Evolutionary conservation across 1,140 invertebrate species (phyloP).

Genomic region (Agraylea sexmaculata): DNA sequence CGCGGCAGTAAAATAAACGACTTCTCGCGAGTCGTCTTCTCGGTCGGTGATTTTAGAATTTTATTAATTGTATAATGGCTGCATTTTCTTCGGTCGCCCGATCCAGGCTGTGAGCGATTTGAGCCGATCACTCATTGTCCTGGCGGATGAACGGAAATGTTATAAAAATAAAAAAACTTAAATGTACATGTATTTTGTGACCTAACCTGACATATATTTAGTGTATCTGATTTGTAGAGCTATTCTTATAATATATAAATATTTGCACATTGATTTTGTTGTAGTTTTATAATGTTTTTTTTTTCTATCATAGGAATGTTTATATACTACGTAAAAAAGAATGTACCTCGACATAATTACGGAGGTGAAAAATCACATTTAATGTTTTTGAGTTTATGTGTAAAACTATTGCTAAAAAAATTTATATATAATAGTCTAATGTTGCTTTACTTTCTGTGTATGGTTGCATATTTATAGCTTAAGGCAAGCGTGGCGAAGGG

Average conservation of each 20-base stretch:
- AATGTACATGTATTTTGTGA: constrained; percentile 21
- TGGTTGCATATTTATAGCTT: constrained; percentile 44
- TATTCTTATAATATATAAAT: constrained; percentile 22
- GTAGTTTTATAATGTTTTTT: constrained; percentile 22
- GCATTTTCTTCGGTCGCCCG: constrained; percentile 17
- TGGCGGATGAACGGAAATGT: too few relatives aligned
- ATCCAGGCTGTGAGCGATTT: constrained; percentile 18
- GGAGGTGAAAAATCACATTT: constrained; percentile 19
- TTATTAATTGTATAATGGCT: constrained; percentile 12
- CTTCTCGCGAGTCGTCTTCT: not conserved
- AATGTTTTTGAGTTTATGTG: constrained; percentile 29
- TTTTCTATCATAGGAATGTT: constrained; percentile 20
- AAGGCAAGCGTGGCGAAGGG: constrained; percentile 44
- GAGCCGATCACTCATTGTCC: constrained; percentile 19
- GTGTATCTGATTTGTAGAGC: constrained; percentile 22
- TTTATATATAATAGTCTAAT: constrained; percentile 45
- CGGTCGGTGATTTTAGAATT: constrained; percentile 12
- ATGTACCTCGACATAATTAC: constrained; percentile 20
- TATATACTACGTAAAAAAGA: constrained; percentile 20
- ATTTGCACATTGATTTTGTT: constrained; percentile 22
- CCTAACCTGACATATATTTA: constrained; percentile 22
- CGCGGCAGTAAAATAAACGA: not conserved
- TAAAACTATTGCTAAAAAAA: constrained; percentile 42
- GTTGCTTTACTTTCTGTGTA: constrained; percentile 45
- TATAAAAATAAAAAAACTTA: constrained; percentile 20